Evolutionary conservation across 2,113 vertebrate species (phyloP).

Genomic region (Balaeniceps rex): DNA sequence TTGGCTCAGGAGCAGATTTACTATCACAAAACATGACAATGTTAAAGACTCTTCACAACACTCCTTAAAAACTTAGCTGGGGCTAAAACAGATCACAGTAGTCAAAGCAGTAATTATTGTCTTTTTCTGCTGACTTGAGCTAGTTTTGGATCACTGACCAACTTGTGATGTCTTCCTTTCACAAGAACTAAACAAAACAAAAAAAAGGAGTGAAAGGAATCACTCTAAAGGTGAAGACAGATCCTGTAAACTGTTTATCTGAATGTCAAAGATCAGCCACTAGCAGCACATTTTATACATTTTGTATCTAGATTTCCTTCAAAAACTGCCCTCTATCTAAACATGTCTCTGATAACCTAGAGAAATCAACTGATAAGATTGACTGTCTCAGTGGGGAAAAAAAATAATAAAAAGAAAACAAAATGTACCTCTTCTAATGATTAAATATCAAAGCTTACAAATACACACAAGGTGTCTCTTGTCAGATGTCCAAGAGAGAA

Average conservation of each 20-base stretch:
- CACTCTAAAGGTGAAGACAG: neutral
- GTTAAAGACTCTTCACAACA: neutral
- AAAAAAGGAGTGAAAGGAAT: neutral
- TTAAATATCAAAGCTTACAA: neutral
- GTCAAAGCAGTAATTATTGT: neutral
- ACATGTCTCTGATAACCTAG: neutral
- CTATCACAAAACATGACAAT: neutral
- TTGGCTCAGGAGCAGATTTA: neutral
- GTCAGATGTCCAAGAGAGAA: neutral
- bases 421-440: neutral
- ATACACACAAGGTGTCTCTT: neutral
- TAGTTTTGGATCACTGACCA: neutral
- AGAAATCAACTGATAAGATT: slow-evolving; percentile 9
- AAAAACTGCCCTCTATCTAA: slow-evolving; percentile 4
- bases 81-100: neutral
- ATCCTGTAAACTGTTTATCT: neutral
- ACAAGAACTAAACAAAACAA: neutral
- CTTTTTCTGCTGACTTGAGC: neutral
- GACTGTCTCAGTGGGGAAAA: neutral
- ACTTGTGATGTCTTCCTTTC: neutral
- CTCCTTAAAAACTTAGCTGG: neutral
- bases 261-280: neutral
- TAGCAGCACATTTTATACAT: neutral
- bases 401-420: neutral
- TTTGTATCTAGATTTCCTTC: slow-evolving; percentile 15